phyloP scores from a whole-genome alignment of 2,888 invertebrate species.

The Pyralis farinalis region DNA sequence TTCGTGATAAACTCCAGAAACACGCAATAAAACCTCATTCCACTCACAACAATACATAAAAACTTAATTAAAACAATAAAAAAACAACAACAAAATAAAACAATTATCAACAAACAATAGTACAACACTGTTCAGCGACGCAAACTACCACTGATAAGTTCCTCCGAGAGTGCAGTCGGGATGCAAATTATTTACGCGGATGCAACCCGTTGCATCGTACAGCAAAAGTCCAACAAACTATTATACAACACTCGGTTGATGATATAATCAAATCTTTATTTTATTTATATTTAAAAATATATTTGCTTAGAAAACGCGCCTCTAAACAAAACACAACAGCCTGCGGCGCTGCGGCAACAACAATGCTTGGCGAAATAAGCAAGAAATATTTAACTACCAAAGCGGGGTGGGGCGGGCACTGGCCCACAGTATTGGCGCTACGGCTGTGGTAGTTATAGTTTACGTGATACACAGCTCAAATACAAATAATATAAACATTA shows the following conservation, averaged over 20 bases:
- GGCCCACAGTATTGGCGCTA: conserved; percentile 79
- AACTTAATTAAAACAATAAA: conserved; percentile 35
- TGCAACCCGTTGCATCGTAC: conserved; percentile 60
- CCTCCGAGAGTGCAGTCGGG: conserved; percentile 56
- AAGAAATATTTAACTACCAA: conserved; percentile 82
- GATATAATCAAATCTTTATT: conserved; percentile 6
- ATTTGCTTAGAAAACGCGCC: conserved; percentile 59
- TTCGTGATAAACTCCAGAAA: conserved; percentile 25
- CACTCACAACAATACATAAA: conserved; percentile 43
- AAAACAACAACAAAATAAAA: conserved; percentile 31
- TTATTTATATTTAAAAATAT: conserved; percentile 49
- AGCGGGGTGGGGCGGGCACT: conserved; percentile 71
- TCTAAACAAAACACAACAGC: conserved; percentile 79
- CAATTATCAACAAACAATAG: conserved; percentile 46
- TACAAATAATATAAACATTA: conserved; percentile 83
- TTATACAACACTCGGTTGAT: conserved; percentile 14
- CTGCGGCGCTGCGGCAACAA: conserved; percentile 76
- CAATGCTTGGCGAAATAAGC: conserved; percentile 82
- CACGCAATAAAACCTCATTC: conserved; percentile 33
- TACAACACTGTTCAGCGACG: conserved; percentile 69
- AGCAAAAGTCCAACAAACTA: conserved; percentile 25
- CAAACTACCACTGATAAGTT: conserved; percentile 69
- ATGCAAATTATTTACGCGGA: conserved; percentile 75
- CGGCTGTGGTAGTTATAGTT: conserved; percentile 82
- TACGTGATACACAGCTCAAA: conserved; percentile 82